phyloP scores from a whole-genome alignment of 2,113 vertebrate species.

The Macroglossus sobrinus region DNA sequence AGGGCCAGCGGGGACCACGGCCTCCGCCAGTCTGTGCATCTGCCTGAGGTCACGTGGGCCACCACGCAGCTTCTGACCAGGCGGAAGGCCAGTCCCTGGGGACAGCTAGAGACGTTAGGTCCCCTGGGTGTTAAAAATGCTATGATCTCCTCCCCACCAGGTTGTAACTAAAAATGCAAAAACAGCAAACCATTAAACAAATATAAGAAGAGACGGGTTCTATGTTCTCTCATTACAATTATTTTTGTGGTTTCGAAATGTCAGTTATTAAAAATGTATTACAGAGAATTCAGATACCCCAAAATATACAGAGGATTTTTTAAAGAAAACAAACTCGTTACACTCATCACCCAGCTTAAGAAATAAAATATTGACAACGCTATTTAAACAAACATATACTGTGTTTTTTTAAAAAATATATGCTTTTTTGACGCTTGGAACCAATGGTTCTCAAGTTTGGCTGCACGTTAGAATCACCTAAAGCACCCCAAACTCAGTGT shows the following conservation, averaged over 20 bases:
- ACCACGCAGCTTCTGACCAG: background rate
- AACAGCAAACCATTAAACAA: background rate
- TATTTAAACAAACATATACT: background rate
- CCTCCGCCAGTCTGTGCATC: background rate
- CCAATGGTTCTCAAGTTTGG: background rate
- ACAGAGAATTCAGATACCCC: background rate
- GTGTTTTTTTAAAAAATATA: background rate
- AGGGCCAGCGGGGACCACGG: background rate
- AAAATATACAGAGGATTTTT: background rate
- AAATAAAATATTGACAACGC: background rate
- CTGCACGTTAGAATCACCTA: background rate
- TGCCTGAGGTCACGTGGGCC: background rate
- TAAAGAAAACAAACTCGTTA: background rate
- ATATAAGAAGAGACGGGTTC: background rate
- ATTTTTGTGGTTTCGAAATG: background rate
- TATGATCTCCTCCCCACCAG: background rate
- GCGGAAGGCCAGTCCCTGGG: too few relatives aligned
- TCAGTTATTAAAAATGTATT: background rate
- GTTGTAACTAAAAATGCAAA: background rate
- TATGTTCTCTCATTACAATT: background rate
- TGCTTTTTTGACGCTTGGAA: background rate
- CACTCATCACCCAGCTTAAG: background rate
- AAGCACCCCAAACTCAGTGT: background rate
- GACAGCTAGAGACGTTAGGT: background rate
- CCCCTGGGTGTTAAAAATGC: background rate